These are phyloP conservation scores for Urocyon cinereoargenteus DNA, from an alignment of 2,797 vertebrate genomes.

Conservation along the genomic window DNA sequence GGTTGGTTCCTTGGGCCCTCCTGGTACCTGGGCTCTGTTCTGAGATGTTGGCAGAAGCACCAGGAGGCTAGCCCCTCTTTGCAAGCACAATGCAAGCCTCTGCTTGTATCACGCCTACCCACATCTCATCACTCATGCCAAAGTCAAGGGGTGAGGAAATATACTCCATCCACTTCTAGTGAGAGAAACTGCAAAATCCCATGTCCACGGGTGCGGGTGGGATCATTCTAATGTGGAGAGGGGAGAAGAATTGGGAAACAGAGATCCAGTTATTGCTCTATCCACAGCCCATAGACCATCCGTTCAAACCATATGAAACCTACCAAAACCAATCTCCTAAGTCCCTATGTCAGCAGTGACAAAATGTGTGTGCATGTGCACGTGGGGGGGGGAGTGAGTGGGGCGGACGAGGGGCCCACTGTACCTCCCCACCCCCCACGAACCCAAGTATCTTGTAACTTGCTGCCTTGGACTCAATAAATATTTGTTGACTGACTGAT, in stretches of 20 bases:
- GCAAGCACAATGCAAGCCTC: neutral
- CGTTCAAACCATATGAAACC: neutral
- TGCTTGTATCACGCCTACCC: neutral
- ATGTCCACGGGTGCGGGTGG: neutral
- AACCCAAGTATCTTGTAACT: conserved; percentile 53
- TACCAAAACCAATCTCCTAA: neutral
- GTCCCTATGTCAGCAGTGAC: neutral
- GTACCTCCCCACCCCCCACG: neutral
- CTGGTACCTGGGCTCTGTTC: neutral
- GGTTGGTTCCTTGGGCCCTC: neutral
- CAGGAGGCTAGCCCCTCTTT: neutral
- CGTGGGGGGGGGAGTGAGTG: neutral
- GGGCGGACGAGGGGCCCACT: neutral
- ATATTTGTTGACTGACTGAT: conserved; percentile 76
- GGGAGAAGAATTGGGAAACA: neutral
- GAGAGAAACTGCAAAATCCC: neutral
- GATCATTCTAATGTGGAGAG: neutral
- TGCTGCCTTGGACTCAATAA: conserved; percentile 56
- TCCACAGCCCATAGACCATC: neutral
- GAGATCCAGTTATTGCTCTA: neutral
- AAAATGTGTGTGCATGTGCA: neutral
- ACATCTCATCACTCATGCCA: neutral
- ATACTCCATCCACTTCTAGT: neutral
- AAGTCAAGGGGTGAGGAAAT: neutral
- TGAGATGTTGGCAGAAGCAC: neutral